Evolutionary conservation across 2,113 vertebrate genomes (phyloP).

Genomic region (Rhinolophus ferrumequinum): DNA sequence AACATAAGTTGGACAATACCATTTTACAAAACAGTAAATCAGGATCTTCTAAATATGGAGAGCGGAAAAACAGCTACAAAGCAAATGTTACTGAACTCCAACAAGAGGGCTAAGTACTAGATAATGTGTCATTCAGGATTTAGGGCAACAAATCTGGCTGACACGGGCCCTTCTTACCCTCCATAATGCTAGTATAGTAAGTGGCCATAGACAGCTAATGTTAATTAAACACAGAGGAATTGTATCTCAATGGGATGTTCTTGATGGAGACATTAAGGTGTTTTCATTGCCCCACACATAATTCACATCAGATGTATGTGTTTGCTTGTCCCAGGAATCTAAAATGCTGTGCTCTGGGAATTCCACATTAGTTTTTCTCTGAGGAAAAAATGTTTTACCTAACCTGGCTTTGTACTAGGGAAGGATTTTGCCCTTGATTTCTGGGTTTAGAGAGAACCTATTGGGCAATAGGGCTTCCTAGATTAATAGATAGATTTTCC

Average conservation of each 20-base stretch:
- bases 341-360: neutral
- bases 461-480: neutral
- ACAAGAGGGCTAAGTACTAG: neutral
- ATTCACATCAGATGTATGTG: neutral
- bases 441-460: neutral
- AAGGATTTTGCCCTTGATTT: conserved; percentile 28
- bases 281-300: neutral
- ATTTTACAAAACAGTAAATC: conserved; percentile 26
- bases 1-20: neutral
- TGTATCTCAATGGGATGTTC: neutral
- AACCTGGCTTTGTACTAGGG: neutral
- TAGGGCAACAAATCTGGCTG: neutral
- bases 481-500: neutral
- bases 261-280: neutral
- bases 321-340: neutral
- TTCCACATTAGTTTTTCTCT: neutral
- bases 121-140: neutral
- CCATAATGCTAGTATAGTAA: neutral
- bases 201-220: neutral
- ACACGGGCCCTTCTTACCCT: neutral
- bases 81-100: neutral
- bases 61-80: neutral
- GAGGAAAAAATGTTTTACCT: neutral
- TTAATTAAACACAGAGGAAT: neutral
- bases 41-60: neutral